Evolutionary conservation across 2,113 vertebrate genomes (phyloP), one percentile per base, ranked within the genome.

Genomic region (Bambusicola thoracicus): DNA sequence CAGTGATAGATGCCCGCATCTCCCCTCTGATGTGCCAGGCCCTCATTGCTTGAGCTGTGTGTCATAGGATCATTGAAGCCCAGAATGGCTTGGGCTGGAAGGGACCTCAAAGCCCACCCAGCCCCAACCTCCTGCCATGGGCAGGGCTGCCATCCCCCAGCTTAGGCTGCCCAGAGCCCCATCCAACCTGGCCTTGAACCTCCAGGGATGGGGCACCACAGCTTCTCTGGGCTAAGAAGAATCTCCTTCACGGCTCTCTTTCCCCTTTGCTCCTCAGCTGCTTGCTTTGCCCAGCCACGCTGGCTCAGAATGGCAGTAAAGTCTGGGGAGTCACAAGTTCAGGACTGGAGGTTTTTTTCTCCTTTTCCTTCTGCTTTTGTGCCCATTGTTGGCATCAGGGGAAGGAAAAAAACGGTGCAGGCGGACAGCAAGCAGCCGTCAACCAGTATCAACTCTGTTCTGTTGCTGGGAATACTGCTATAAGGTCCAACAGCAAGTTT

Each of bases 1-100:
- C 56, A 34, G 19, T 12, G n/a, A 13, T 12, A 48, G 38, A 25
- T 13, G 18, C 56, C 66, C 67, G 73, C 38, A 27, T 18, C 12
- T 40, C 56, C 62, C 32, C n/a, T 74, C 34, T 68, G 24, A 1
- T 2, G 0, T 13, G 20, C 38, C 61, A 72, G 69, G 59, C 38
- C 53, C 21, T 18, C 29, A 2, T 3, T 2, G 1, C 66, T 61
- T 1, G 2, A 81, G 51, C 17, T 0, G 3, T 27, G 25, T 53
- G 17, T 17, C 51, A 17, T 6, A 53, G 51, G 51, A 53, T 53
- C 51, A 10, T 10, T 16, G 51, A 53, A 53, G 17, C 27, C 51
- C 27, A 53, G 8, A 17, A 53, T 16, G 15, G 27, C 9, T 16
- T 53, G 27, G 48, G 51, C 27, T 29, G 15, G 27, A 53, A 53